These are phyloP conservation scores for Psilanteris sp. DNA, from an alignment of 1,140 invertebrate species.

Conservation along the genomic window DNA sequence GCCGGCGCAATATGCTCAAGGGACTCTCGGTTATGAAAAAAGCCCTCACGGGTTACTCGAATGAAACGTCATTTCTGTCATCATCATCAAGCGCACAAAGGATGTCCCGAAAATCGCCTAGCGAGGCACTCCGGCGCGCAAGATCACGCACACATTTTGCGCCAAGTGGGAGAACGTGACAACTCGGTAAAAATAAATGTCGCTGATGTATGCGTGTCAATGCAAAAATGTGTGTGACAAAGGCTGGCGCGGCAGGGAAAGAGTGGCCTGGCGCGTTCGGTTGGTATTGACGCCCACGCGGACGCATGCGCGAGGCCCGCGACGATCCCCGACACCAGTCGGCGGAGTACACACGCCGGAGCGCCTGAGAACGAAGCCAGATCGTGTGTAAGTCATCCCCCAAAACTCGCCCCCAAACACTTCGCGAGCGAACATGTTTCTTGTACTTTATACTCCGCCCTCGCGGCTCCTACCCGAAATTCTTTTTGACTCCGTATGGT, in stretches of 20 bases:
- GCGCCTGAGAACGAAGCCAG: constrained; percentile 5
- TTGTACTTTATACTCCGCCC: constrained; percentile 46
- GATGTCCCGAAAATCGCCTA: constrained; percentile 2
- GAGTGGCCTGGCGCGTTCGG: constrained; percentile 69
- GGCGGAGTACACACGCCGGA: constrained; percentile 34
- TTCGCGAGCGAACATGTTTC: constrained; percentile 30
- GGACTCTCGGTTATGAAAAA: constrained; percentile 7
- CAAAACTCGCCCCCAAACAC: constrained; percentile 14
- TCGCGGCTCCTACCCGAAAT: constrained; percentile 3
- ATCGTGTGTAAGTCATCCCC: constrained; percentile 19
- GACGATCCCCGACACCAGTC: constrained; percentile 19
- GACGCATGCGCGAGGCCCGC: constrained; percentile 72
- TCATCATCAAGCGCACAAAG: constrained; percentile 14
- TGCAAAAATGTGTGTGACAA: constrained; percentile 68
- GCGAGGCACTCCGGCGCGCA: constrained; percentile 26
- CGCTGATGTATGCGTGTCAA: constrained; percentile 46
- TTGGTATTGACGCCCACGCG: constrained; percentile 75
- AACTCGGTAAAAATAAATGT: constrained; percentile 35
- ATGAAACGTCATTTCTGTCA: constrained; percentile 24
- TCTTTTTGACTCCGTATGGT: constrained; percentile 10
- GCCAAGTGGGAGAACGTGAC: constrained; percentile 33
- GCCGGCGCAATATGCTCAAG: background rate
- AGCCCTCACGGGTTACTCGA: background rate
- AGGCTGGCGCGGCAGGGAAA: constrained; percentile 67
- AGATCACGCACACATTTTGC: constrained; percentile 24